Percentiles rank a stretch among this genome's conserved stretches.
These are phyloP conservation scores for Dilophus febrilis DNA, from an alignment of 2,888 invertebrate genomes.

Conservation along the genomic window DNA sequence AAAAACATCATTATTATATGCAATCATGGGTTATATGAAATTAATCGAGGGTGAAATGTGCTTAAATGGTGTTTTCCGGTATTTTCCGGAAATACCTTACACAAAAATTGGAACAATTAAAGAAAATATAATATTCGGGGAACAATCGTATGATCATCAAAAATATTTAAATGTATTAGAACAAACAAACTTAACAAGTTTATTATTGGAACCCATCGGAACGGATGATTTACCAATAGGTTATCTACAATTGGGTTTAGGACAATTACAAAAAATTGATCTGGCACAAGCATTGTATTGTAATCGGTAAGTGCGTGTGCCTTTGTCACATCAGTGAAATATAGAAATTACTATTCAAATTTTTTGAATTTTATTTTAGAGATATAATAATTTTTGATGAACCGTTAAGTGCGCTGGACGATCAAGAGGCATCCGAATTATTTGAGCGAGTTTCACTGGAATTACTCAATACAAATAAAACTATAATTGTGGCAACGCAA, in stretches of 20 bases:
- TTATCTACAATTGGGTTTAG: constrained; percentile 4
- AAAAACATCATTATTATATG: constrained; percentile 7
- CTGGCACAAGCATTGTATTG: constrained; percentile 6
- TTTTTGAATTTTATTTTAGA: neutral
- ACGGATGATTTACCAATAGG: constrained; percentile 4
- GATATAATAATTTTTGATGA: constrained; percentile 9
- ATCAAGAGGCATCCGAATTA: neutral
- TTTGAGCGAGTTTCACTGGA: too few species aligned
- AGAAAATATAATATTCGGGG: constrained; percentile 7
- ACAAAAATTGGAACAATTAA: constrained; percentile 5
- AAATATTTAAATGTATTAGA: too few species aligned
- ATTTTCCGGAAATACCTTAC: constrained; percentile 7
- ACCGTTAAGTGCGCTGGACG: constrained; percentile 5
- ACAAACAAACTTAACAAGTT: too few species aligned
- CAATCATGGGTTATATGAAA: constrained; percentile 8
- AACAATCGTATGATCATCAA: neutral
- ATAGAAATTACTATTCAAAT: too few species aligned
- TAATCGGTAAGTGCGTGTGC: too few species aligned
- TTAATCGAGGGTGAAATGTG: constrained; percentile 4
- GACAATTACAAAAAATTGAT: constrained; percentile 7
- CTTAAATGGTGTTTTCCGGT: constrained; percentile 6
- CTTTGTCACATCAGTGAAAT: too few species aligned
- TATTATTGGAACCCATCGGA: neutral
- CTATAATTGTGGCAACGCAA: too few species aligned
- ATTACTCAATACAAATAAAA: too few species aligned